These are phyloP conservation scores for Dipodomys spectabilis DNA, from an alignment of 2,113 vertebrate genomes.

Conservation along the genomic window DNA sequence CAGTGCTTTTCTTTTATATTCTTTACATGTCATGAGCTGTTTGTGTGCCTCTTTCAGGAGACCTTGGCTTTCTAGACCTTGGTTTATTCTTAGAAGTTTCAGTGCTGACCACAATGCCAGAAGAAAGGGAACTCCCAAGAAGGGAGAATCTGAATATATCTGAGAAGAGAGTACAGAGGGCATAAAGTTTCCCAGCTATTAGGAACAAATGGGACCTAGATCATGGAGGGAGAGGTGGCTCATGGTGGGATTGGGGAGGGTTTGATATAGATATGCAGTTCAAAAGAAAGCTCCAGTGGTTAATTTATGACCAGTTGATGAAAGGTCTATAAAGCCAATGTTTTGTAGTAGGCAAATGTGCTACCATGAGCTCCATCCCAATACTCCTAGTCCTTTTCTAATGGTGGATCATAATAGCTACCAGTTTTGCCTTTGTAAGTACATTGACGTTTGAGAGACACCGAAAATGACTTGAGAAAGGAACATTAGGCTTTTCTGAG, in stretches of 20 bases:
- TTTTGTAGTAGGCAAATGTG: conserved; percentile 1
- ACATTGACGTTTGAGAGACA: not conserved
- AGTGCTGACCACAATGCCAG: not conserved
- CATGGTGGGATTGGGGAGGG: no score
- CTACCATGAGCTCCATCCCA: not conserved
- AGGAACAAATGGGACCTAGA: not conserved
- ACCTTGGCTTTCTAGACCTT: not conserved
- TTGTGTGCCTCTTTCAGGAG: not conserved
- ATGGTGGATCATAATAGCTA: not conserved
- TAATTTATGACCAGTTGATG: not conserved
- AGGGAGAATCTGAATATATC: no score
- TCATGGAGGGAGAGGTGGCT: not conserved
- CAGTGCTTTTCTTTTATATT: not conserved
- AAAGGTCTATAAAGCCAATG: not conserved
- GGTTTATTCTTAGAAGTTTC: not conserved
- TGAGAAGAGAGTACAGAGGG: not conserved
- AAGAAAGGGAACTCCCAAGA: not conserved
- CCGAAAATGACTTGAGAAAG: conserved; percentile 25
- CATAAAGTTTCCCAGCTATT: not conserved
- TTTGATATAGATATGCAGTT: not conserved
- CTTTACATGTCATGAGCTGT: not conserved
- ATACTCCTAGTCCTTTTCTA: not conserved
- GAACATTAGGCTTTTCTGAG: not conserved
- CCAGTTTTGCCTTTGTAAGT: conserved; percentile 8
- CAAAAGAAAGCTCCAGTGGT: not conserved